Evolutionary conservation across 2,797 vertebrate species (phyloP), one percentile per base, ranked within the genome.

Genomic region (Ambastaia sidthimunki): DNA sequence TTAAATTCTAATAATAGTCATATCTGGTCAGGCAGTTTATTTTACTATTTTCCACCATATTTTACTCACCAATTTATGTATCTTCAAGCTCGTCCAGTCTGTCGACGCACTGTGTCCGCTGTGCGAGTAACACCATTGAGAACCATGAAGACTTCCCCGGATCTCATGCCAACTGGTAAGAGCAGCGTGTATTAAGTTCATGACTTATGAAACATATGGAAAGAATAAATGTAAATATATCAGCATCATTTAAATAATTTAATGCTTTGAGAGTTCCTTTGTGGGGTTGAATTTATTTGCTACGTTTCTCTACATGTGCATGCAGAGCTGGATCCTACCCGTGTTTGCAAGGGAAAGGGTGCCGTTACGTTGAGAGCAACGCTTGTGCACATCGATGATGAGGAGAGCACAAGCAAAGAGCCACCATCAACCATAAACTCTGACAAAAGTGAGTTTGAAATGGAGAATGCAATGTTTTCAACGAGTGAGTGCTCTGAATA

Each of bases 271-370:
- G 65, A 59, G 28, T 31, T 48, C 1, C 15, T 12, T 76, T 76
- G 44, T 7, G 2, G 0, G 59, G 2, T 9, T 21, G 1, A 62
- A 16, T 28, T 15, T 28, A n/a, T 65, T 19, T 65, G 31, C 3
- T 37, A 52, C 18, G 10, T 37, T 41, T 65, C 34, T 65, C 7
- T 1, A 18, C 65, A 18, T 57, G 28, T 47, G 63, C 28, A 78
- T 83, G 54, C 90, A 99, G 98, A 94, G 84, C 86, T 91, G 87
- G 96, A 98, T 88, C 94, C 96, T 21, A 90, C 93, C 52, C 96
- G 94, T 92, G 94, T 99, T 85, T 97, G 96, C 89, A 96, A 96
- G 63, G 98, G 98, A 67, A 99, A 97, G 90, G 98, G 98, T 80
- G 92, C 96, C 0, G 98, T 99, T 83, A 99, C 96, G 18, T 93